A percentile compares a stretch with the other conserved stretches of the same genome.
phyloP scores from a whole-genome alignment of 2,888 invertebrate genomes.

The Hypsopygia costalis region DNA sequence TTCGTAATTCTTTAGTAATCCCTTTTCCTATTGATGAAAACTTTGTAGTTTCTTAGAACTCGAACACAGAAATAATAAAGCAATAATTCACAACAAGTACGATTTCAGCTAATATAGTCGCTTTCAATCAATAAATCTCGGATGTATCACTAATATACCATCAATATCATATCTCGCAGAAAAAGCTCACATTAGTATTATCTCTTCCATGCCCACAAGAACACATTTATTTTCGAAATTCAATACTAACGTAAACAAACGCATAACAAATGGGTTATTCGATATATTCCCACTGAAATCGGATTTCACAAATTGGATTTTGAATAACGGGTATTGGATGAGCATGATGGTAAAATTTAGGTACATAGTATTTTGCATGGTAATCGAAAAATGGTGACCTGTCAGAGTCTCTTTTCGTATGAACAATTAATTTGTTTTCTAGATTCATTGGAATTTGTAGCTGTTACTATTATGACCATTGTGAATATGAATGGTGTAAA shows the following conservation, averaged over 20 bases:
- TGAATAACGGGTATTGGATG: slow-evolving; percentile 53
- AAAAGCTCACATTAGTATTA: slow-evolving; percentile 19
- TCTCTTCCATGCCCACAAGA: slow-evolving; percentile 8
- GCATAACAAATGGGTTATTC: slow-evolving; percentile 56
- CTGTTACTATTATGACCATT: too few species aligned
- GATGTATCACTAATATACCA: too few species aligned
- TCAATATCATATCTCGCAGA: too few species aligned
- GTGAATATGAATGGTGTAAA: slow-evolving; percentile 47
- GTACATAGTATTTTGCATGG: slow-evolving; percentile 25
- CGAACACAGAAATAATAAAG: too few species aligned
- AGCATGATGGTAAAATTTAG: slow-evolving; percentile 40
- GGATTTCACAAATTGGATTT: slow-evolving; percentile 70
- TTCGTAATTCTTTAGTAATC: too few species aligned
- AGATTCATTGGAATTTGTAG: slow-evolving; percentile 49
- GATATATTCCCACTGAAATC: slow-evolving; percentile 59
- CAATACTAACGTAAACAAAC: slow-evolving; percentile 51
- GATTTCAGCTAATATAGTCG: too few species aligned
- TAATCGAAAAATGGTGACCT: slow-evolving; percentile 13
- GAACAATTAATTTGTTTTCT: slow-evolving; percentile 56
- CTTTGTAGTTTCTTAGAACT: too few species aligned
- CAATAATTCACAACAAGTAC: too few species aligned
- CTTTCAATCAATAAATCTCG: too few species aligned
- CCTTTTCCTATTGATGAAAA: too few species aligned
- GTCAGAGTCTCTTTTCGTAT: slow-evolving; percentile 40
- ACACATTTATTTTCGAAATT: slow-evolving; percentile 29